phyloP scores from a whole-genome alignment of 2,113 vertebrate species.

The Ciconia stormi region DNA sequence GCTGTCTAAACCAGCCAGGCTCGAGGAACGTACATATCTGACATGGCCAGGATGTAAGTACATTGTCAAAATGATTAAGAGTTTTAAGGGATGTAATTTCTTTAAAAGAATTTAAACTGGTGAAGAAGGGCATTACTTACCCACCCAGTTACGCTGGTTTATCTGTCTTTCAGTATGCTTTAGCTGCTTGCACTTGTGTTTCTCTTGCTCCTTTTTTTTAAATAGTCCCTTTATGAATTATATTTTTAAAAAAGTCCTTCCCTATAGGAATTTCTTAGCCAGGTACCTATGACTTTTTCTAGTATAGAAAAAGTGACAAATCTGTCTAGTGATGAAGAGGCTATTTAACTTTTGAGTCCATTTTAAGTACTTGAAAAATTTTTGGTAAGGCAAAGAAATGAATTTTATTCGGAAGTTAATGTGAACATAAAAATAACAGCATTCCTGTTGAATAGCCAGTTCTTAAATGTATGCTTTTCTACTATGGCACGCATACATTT shows the following conservation, averaged over 20 bases:
- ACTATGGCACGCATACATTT: background rate
- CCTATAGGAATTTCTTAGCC: background rate
- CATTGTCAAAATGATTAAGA: constrained; percentile 20
- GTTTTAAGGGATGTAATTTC: background rate
- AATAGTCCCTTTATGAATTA: background rate
- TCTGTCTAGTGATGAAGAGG: background rate
- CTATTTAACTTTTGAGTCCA: background rate
- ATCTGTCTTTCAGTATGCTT: background rate
- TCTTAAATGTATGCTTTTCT: background rate
- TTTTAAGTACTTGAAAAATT: background rate
- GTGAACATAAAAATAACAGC: background rate
- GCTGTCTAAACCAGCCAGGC: background rate
- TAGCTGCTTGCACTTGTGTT: background rate
- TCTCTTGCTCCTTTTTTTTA: background rate
- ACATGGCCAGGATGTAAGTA: background rate
- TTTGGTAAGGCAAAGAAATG: background rate
- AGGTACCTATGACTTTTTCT: background rate
- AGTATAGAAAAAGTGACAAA: background rate
- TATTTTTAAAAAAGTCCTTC: background rate
- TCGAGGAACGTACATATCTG: background rate
- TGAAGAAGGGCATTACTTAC: background rate
- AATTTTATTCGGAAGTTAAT: background rate
- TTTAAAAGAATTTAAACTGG: background rate
- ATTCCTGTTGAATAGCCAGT: background rate
- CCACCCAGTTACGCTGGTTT: background rate